Evolutionary conservation across 2,113 vertebrate species (phyloP).

Genomic region (Tinamus guttatus): DNA sequence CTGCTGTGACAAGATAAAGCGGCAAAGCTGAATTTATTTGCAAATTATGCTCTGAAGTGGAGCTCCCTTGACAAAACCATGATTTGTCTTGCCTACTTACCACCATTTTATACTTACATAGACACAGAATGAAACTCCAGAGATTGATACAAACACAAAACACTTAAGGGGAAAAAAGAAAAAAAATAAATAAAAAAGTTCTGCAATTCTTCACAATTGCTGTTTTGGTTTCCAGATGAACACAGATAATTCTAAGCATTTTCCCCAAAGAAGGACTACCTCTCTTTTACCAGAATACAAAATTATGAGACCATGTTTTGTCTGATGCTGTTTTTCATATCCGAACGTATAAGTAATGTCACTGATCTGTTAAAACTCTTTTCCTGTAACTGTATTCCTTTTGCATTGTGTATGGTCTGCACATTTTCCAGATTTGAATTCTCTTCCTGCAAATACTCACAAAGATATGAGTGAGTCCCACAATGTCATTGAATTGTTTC

Average conservation of each 20-base stretch:
- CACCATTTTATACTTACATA: neutral
- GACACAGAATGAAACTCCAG: neutral
- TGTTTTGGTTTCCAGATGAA: neutral
- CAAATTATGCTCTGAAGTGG: no score
- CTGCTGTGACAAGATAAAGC: neutral
- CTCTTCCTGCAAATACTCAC: neutral
- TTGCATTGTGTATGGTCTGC: neutral
- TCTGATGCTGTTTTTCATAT: neutral
- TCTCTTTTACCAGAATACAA: neutral
- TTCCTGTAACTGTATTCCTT: neutral
- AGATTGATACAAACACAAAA: neutral
- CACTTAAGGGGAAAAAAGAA: no score
- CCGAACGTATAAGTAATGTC: neutral
- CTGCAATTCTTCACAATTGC: neutral
- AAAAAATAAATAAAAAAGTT: no score
- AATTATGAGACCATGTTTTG: neutral
- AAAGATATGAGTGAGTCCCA: neutral
- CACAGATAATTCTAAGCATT: no score
- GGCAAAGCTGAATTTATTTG: neutral
- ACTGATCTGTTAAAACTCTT: neutral
- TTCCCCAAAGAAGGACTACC: no score
- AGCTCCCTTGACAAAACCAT: no score
- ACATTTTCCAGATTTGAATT: neutral
- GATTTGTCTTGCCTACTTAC: neutral
- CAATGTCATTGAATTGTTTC: neutral